A percentile compares a stretch with the other conserved stretches of the same genome.
These are phyloP conservation scores for Hippocampus mohnikei DNA, from an alignment of 2,113 vertebrate genomes.

Conservation along the genomic window DNA sequence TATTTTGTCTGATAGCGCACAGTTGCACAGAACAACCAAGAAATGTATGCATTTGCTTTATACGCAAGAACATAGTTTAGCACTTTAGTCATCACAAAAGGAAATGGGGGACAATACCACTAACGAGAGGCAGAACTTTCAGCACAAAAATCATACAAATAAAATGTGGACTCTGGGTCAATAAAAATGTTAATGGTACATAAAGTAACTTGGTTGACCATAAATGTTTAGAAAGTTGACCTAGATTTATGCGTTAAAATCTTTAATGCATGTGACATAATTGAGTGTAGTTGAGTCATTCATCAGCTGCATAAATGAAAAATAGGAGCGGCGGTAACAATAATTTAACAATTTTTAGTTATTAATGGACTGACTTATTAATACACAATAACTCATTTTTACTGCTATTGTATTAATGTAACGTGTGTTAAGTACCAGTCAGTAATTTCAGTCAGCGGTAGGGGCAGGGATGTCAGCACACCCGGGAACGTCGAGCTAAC, in stretches of 20 bases:
- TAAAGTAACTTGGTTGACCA: background rate
- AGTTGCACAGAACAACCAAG: background rate
- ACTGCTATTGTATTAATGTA: background rate
- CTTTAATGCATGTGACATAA: conserved; percentile 3
- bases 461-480: conserved; percentile 28
- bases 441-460: conserved; percentile 39
- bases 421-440: conserved; percentile 11
- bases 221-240: background rate
- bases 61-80: background rate
- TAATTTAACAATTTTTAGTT: background rate
- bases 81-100: background rate
- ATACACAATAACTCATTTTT: conserved; percentile 6
- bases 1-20: background rate
- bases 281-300: background rate
- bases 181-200: background rate
- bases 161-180: background rate
- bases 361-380: background rate
- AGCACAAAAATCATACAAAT: background rate
- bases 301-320: background rate
- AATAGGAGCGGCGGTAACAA: background rate
- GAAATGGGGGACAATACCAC: background rate
- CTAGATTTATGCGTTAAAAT: background rate
- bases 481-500: conserved; percentile 44
- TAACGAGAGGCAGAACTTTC: background rate
- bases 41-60: background rate